These are phyloP conservation scores for Lycophotia porphyrea DNA, from an alignment of 2,888 invertebrate species.

Conservation along the genomic window DNA sequence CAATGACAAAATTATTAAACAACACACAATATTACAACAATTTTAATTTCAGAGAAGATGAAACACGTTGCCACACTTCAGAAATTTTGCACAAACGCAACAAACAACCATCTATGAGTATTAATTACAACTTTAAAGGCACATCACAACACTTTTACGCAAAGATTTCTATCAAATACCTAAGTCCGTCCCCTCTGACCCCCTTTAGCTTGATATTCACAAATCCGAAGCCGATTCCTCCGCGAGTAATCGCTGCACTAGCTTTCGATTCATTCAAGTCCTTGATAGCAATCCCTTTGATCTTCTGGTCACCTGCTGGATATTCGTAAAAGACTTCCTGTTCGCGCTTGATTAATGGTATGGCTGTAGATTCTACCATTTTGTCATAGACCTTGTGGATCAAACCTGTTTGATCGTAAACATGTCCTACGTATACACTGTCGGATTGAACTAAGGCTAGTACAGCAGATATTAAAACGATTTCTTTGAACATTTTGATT, in stretches of 20 bases:
- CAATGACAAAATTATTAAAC: slow-evolving; percentile 12
- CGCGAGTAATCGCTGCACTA: slow-evolving; percentile 77
- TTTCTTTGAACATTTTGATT: slow-evolving; percentile 61
- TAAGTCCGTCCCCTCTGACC: slow-evolving; percentile 78
- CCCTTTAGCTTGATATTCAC: slow-evolving; percentile 82
- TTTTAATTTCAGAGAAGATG: slow-evolving; percentile 16
- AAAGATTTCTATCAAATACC: slow-evolving; percentile 78
- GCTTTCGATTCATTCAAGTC: slow-evolving; percentile 74
- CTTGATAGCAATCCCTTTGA: slow-evolving; percentile 72
- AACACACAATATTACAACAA: not conserved
- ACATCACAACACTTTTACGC: slow-evolving; percentile 46
- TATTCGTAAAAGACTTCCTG: slow-evolving; percentile 75
- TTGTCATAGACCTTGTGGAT: slow-evolving; percentile 75
- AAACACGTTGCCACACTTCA: not conserved
- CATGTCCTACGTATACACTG: slow-evolving; percentile 76
- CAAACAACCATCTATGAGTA: not conserved
- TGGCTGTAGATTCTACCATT: slow-evolving; percentile 65
- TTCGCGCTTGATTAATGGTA: slow-evolving; percentile 74
- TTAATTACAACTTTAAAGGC: slow-evolving; percentile 5
- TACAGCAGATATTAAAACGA: slow-evolving; percentile 42
- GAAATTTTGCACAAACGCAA: not conserved
- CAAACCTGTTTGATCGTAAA: slow-evolving; percentile 72
- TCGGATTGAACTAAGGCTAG: slow-evolving; percentile 57
- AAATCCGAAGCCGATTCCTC: slow-evolving; percentile 79
- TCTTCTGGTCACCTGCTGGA: slow-evolving; percentile 75